Conservation (phyloP, 2,888 invertebrate species). For the Prosapia bicincta region DNA sequence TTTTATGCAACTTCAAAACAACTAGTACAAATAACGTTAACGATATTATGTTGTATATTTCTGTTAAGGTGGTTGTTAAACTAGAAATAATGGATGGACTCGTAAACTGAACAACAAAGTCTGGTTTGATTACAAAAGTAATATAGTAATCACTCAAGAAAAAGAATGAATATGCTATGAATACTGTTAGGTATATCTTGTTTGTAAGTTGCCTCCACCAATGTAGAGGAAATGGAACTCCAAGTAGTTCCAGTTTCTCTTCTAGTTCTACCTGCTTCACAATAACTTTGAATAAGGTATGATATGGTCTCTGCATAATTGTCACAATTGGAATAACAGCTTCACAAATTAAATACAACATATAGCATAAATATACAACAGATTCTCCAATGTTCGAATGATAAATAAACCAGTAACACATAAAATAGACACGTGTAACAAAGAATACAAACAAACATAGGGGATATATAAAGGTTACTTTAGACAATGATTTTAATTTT, state of each 20-base stretch:
- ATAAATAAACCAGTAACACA: background rate
- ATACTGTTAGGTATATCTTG: background rate
- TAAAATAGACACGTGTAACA: background rate
- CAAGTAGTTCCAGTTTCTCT: background rate
- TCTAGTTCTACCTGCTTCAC: background rate
- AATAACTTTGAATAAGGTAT: background rate
- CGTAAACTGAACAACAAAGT: background rate
- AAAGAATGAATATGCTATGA: background rate
- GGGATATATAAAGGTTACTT: background rate
- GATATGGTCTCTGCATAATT: background rate
- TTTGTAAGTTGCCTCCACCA: background rate
- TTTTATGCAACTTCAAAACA: background rate
- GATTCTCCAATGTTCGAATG: background rate
- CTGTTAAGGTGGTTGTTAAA: background rate
- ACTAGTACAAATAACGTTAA: background rate
- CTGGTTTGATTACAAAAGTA: background rate
- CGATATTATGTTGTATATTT: background rate
- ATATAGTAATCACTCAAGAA: background rate
- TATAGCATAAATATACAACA: background rate
- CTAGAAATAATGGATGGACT: background rate
- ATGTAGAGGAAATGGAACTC: background rate
- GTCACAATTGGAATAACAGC: background rate
- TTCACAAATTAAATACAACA: background rate
- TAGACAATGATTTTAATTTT: background rate
- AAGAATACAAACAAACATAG: background rate